Base-by-base conservation (phyloP, 2,113 vertebrate species). In the Rhea pennata region DNA sequence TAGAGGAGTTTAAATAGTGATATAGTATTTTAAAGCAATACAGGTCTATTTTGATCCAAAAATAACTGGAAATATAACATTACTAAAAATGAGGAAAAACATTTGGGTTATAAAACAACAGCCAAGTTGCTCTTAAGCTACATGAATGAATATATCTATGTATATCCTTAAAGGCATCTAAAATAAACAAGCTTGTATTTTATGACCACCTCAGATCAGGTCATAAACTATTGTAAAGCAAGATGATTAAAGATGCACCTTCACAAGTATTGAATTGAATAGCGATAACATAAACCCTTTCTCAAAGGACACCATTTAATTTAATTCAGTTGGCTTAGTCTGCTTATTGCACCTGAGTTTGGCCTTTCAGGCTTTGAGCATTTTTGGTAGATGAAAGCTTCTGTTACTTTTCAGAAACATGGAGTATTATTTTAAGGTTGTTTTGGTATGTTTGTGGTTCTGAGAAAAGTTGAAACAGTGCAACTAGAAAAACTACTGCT, bases 1-100 rank as follows among this genome's bases (percentile, higher is more conserved):
- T 92, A 22, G 44, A 88, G 67, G 70, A 93, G 59, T 50, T 88
- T 84, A 61, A 70, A 39, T 51, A 90, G 12, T 75, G 69, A 42
- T 53, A 58, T 4, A 27, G 26, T 53, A 74, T 95, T 95, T 94
- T 65, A 66, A 85, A 83, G 7, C 10, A 42, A 5, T 50, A 7
- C 36, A 0, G 69, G 6, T n/a, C 10, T 70, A 11, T 59, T 94
- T 82, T 78, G 15, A 2, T 56, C 27, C 64, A 59, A 27, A 86
- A 93, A 5, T 61, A 51, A 46, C 48, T 76, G 11, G 12, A 9
- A 67, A 27, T 59, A 12, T 81, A 46, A 53, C 84, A 36, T 16
- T 73, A 66, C 4, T 29, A 66, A 87, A 69, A 87, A 77, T 16
- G 19, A 85, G 46, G 17, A 53, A 78, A 84, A 90, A 56, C 5